These are phyloP conservation scores for Oconnorella tubifera DNA, from an alignment of 2,888 invertebrate species.

Conservation along the genomic window DNA sequence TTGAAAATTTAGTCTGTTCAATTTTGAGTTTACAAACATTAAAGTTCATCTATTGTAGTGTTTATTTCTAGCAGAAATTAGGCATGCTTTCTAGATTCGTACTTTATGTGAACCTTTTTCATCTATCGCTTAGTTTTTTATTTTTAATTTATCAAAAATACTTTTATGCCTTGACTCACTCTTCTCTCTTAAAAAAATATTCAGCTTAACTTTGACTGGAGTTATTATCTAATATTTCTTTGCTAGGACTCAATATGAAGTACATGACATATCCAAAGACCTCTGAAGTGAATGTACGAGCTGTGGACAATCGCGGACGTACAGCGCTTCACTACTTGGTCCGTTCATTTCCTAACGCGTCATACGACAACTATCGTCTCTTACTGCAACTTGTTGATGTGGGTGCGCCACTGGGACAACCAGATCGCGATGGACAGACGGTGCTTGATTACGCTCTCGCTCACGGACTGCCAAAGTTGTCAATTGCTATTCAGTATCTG, in stretches of 20 bases:
- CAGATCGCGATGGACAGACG: slow-evolving; percentile 46
- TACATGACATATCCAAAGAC: slow-evolving; percentile 36
- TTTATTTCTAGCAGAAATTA: too few species aligned
- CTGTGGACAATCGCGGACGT: slow-evolving; percentile 50
- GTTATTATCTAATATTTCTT: too few species aligned
- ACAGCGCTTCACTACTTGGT: slow-evolving; percentile 55
- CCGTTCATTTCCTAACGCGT: slow-evolving; percentile 48
- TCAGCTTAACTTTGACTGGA: too few species aligned
- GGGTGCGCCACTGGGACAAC: slow-evolving; percentile 46
- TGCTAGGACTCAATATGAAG: slow-evolving; percentile 26
- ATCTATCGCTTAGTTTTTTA: too few species aligned
- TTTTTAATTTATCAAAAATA: too few species aligned
- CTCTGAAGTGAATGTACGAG: slow-evolving; percentile 45
- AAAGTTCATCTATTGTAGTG: too few species aligned
- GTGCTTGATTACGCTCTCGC: slow-evolving; percentile 44
- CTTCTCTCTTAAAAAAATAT: too few species aligned
- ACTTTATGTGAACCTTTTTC: too few species aligned
- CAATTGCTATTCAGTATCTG: slow-evolving; percentile 42
- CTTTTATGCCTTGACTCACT: too few species aligned
- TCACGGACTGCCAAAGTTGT: slow-evolving; percentile 41
- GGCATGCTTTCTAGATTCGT: too few species aligned
- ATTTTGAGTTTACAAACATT: too few species aligned
- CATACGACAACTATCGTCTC: slow-evolving; percentile 54
- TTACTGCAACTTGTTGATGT: slow-evolving; percentile 48
- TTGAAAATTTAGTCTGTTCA: too few species aligned